A percentile compares a stretch with the other conserved stretches of the same genome.
These are phyloP conservation scores for Drosophila leonis DNA, from an alignment of 2,888 invertebrate species.

Conservation along the genomic window DNA sequence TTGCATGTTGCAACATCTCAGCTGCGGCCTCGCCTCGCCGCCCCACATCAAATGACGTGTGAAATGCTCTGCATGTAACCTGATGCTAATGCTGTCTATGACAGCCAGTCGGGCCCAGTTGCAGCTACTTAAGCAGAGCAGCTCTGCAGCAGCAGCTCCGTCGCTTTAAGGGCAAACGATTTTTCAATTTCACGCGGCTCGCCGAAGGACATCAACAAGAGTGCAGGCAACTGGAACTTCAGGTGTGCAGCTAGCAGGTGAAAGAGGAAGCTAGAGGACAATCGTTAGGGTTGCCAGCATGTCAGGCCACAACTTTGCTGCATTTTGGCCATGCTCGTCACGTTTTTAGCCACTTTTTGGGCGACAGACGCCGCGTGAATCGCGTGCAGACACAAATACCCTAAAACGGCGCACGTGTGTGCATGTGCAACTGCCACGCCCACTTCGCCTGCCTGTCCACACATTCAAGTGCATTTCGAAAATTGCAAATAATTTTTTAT, in stretches of 20 bases:
- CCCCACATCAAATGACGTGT: constrained; percentile 64
- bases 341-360: constrained; percentile 70
- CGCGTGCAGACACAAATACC: constrained; percentile 63
- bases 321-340: constrained; percentile 65
- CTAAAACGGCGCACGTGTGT: constrained; percentile 58
- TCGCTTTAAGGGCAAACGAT: constrained; percentile 17
- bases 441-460: constrained; percentile 16
- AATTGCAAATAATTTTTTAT: constrained; percentile 59
- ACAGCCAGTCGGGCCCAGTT: constrained; percentile 28
- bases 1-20: neutral
- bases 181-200: constrained; percentile 70
- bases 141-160: neutral
- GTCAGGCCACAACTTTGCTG: neutral
- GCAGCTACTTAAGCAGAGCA: constrained; percentile 45
- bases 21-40: neutral
- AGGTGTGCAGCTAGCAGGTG: constrained; percentile 38
- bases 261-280: constrained; percentile 2
- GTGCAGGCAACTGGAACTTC: constrained; percentile 64
- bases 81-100: constrained; percentile 55
- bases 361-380: constrained; percentile 43
- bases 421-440: constrained; percentile 35
- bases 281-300: constrained; percentile 22
- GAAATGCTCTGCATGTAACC: constrained; percentile 52
- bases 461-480: constrained; percentile 57
- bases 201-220: constrained; percentile 66